Evolutionary conservation across 2,888 invertebrate genomes (phyloP).

Genomic region (Hypselothyrea guttata): DNA sequence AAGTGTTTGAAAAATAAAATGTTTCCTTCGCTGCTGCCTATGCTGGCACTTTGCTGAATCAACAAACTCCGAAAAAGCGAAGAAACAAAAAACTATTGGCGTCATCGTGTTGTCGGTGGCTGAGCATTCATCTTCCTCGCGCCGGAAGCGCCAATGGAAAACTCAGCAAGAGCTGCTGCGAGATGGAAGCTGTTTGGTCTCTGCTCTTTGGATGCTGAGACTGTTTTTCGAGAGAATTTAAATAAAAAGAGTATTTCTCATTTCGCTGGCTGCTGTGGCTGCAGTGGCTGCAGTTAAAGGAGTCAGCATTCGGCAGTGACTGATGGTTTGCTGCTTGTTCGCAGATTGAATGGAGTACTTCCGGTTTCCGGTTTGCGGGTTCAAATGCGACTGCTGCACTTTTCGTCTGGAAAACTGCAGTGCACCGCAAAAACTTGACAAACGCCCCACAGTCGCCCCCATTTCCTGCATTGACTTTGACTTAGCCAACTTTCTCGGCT

Average conservation of each 20-base stretch:
- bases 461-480: conserved; percentile 46
- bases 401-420: conserved; percentile 68
- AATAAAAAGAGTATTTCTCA: conserved; percentile 73
- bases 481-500: conserved; percentile 52
- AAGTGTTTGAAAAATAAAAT: not conserved
- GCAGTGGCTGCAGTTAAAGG: conserved; percentile 1
- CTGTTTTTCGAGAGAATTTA: conserved; percentile 63
- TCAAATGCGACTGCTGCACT: conserved; percentile 66
- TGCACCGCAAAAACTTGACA: conserved; percentile 59
- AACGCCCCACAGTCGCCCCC: conserved; percentile 17
- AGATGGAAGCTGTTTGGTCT: conserved; percentile 9
- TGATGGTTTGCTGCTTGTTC: conserved; percentile 60
- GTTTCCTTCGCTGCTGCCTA: conserved; percentile 5
- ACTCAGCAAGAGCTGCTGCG: conserved; percentile 41
- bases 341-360: conserved; percentile 77
- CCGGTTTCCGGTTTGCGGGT: conserved; percentile 69
- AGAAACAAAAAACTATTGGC: conserved; percentile 72
- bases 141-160: conserved; percentile 76
- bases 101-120: conserved; percentile 79
- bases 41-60: conserved; percentile 35
- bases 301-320: conserved; percentile 23
- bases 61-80: conserved; percentile 42
- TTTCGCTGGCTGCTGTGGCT: conserved; percentile 41
- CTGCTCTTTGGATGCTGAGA: conserved; percentile 18
- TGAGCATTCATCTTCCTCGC: conserved; percentile 80